Conservation (phyloP, 2,888 invertebrate species). For the Caenorhabditis becei region DNA sequence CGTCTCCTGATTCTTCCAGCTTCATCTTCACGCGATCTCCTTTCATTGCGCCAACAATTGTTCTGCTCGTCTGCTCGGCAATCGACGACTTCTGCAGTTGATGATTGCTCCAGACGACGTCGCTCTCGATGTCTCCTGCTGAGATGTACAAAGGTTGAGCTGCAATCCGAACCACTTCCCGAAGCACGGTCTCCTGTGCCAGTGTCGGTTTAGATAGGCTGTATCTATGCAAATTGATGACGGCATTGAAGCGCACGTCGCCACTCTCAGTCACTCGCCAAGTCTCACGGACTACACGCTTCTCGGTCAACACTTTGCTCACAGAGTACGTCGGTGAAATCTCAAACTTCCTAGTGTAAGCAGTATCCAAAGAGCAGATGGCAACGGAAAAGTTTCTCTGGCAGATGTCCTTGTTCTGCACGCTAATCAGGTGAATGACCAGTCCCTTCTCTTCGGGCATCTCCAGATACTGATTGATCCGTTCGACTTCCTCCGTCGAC, state of each 20-base stretch:
- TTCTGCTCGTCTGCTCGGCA: slow-evolving; percentile 28
- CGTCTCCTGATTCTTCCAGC: slow-evolving; percentile 71
- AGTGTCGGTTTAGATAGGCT: slow-evolving; percentile 67
- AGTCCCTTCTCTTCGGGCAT: slow-evolving; percentile 58
- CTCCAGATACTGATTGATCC: slow-evolving; percentile 59
- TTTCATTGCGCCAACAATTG: slow-evolving; percentile 51
- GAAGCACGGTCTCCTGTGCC: slow-evolving; percentile 63
- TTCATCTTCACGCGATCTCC: slow-evolving; percentile 46
- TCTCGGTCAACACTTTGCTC: slow-evolving; percentile 55
- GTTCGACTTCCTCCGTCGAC: slow-evolving; percentile 69
- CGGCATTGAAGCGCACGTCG: slow-evolving; percentile 66
- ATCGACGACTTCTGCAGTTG: slow-evolving; percentile 60
- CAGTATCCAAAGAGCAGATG: slow-evolving; percentile 44
- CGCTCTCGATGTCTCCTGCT: slow-evolving; percentile 70
- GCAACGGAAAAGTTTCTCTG: slow-evolving; percentile 37
- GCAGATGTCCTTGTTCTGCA: slow-evolving; percentile 47
- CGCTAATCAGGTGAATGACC: slow-evolving; percentile 41
- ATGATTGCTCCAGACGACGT: slow-evolving; percentile 65
- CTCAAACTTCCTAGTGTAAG: slow-evolving; percentile 36
- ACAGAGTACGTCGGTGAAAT: slow-evolving; percentile 43
- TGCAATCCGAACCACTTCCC: slow-evolving; percentile 71
- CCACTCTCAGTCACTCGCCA: slow-evolving; percentile 62
- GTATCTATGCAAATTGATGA: slow-evolving; percentile 74
- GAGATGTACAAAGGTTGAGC: slow-evolving; percentile 69
- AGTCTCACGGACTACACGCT: slow-evolving; percentile 50